phyloP scores from a whole-genome alignment of 2,888 invertebrate genomes.

The Stenolophus ochropezus region DNA sequence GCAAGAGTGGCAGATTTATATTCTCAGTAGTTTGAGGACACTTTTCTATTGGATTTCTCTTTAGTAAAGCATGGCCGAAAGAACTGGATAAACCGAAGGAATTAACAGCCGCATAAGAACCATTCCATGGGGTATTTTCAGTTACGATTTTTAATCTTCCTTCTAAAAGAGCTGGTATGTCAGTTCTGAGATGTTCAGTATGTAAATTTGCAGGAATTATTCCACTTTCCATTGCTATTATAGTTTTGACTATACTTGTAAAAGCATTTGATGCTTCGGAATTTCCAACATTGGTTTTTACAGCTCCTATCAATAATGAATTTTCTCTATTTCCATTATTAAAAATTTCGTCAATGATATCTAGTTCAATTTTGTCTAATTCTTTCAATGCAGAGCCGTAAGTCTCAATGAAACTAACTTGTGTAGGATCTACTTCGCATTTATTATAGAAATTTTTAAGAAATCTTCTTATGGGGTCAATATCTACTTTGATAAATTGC shows the following conservation, averaged over 20 bases:
- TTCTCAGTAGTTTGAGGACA: slow-evolving; percentile 69
- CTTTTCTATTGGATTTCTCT: slow-evolving; percentile 78
- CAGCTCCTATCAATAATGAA: slow-evolving; percentile 93
- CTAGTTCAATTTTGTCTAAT: slow-evolving; percentile 84
- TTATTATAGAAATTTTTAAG: slow-evolving; percentile 77
- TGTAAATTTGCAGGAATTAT: slow-evolving; percentile 94
- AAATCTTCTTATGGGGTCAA: slow-evolving; percentile 72
- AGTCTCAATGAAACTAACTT: slow-evolving; percentile 71
- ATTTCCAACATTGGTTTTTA: slow-evolving; percentile 98
- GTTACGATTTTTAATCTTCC: slow-evolving; percentile 80
- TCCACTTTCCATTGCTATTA: slow-evolving; percentile 91
- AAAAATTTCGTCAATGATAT: slow-evolving; percentile 89
- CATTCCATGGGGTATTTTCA: slow-evolving; percentile 87
- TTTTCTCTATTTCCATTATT: slow-evolving; percentile 80
- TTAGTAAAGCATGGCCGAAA: slow-evolving; percentile 91
- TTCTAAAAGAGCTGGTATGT: slow-evolving; percentile 89
- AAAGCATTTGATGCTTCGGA: slow-evolving; percentile 93
- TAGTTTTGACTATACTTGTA: slow-evolving; percentile 90
- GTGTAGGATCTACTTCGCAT: slow-evolving; percentile 70
- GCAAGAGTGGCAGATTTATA: slow-evolving; percentile 77
- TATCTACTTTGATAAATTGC: slow-evolving; percentile 68
- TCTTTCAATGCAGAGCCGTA: slow-evolving; percentile 70
- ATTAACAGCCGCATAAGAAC: slow-evolving; percentile 93
- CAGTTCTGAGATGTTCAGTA: slow-evolving; percentile 89
- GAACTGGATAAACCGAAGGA: slow-evolving; percentile 98